Percentiles rank a stretch among this genome's conserved stretches.
Evolutionary conservation across 1,140 invertebrate genomes (phyloP).

Genomic region (Drosophila oshimai): DNA sequence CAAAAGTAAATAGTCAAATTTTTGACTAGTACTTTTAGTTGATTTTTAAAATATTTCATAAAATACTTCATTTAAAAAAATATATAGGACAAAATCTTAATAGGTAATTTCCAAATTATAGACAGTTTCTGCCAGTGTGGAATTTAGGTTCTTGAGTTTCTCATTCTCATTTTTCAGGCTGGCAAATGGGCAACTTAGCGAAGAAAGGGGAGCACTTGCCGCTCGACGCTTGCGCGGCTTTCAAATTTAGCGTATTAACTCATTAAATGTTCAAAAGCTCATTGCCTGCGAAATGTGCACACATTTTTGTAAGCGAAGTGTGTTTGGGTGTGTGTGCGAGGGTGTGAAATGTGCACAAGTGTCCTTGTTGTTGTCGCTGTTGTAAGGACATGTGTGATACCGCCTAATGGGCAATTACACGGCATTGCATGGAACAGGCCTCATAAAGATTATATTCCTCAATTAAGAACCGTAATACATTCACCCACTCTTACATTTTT

Average conservation of each 20-base stretch:
- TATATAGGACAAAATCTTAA: neutral
- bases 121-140: conserved; percentile 11
- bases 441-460: neutral
- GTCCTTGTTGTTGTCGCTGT: conserved; percentile 8
- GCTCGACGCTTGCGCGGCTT: conserved; percentile 74
- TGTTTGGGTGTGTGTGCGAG: conserved; percentile 17
- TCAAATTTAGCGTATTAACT: conserved; percentile 77
- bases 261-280: conserved; percentile 77
- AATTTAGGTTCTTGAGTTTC: conserved; percentile 9
- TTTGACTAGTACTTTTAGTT: too few species aligned
- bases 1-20: too few species aligned
- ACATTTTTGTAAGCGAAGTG: conserved; percentile 37
- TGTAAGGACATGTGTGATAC: conserved; percentile 43
- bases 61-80: too few species aligned
- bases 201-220: conserved; percentile 48
- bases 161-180: conserved; percentile 57
- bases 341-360: conserved; percentile 67
- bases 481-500: neutral
- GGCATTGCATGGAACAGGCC: neutral
- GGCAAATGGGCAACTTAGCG: conserved; percentile 27
- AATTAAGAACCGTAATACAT: too few species aligned
- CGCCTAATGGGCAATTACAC: conserved; percentile 19
- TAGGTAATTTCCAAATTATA: neutral
- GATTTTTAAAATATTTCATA: too few species aligned
- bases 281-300: conserved; percentile 78